Percentiles rank a stretch among this genome's conserved stretches.
Evolutionary conservation across 2,888 invertebrate species (phyloP).

Genomic region (Choreutis nemorana): DNA sequence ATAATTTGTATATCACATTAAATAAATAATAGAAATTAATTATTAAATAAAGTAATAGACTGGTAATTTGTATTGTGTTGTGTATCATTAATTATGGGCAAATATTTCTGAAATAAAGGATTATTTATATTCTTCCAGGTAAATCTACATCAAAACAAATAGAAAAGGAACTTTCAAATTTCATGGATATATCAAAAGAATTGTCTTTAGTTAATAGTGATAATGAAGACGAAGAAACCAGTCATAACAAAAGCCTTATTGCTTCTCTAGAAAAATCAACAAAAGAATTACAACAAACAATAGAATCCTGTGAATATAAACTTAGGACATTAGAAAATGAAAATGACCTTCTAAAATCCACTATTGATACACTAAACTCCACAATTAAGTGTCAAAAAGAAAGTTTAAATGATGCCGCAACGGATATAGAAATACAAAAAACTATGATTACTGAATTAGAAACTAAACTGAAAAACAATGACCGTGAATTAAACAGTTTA

Average conservation of each 20-base stretch:
- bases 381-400: conserved; percentile 34
- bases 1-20: neutral
- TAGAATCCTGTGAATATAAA: conserved; percentile 27
- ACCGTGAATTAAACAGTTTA: conserved; percentile 15
- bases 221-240: conserved; percentile 26
- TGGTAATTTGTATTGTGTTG: too few species aligned
- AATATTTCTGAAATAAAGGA: too few species aligned
- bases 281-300: conserved; percentile 22
- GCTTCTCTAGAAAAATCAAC: conserved; percentile 28
- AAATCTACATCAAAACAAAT: conserved; percentile 18
- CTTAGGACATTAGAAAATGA: conserved; percentile 27
- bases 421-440: conserved; percentile 36
- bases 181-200: conserved; percentile 41
- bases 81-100: too few species aligned
- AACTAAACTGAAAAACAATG: conserved; percentile 27
- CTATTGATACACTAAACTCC: conserved; percentile 31
- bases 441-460: conserved; percentile 36
- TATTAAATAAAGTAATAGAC: too few species aligned
- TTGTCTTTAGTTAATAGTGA: conserved; percentile 40
- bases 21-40: too few species aligned
- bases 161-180: conserved; percentile 23
- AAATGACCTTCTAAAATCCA: conserved; percentile 29
- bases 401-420: conserved; percentile 23
- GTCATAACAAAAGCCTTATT: conserved; percentile 19
- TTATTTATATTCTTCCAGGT: too few species aligned